Percentiles rank a stretch among this genome's conserved stretches.
Conservation (phyloP, 2,888 invertebrate genomes). For the Drosophila birchii region DNA sequence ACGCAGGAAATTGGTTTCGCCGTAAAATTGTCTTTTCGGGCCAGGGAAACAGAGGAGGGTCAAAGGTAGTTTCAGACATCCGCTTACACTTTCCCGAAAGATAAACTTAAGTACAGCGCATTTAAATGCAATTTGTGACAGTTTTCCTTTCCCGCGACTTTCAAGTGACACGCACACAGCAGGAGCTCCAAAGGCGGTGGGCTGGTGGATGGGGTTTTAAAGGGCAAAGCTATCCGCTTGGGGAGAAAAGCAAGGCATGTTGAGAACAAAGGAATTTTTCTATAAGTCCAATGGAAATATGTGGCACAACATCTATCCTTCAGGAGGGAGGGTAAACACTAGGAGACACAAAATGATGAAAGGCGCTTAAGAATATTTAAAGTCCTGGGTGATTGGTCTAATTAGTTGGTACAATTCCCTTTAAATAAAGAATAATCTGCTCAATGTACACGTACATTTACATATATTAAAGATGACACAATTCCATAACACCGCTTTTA, state of each 20-base stretch:
- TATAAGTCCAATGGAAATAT: constrained; percentile 41
- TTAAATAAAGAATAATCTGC: not conserved
- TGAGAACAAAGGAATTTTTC: constrained; percentile 59
- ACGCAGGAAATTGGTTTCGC: constrained; percentile 42
- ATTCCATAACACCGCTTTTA: not conserved
- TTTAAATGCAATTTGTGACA: constrained; percentile 74
- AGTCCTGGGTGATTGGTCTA: not conserved
- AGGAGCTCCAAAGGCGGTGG: not conserved
- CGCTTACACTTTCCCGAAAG: constrained; percentile 30
- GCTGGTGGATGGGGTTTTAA: not conserved
- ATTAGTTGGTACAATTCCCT: not conserved
- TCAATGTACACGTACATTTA: not conserved
- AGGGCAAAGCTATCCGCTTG: constrained; percentile 18
- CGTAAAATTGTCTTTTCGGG: constrained; percentile 20
- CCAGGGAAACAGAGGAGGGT: not conserved
- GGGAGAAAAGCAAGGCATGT: constrained; percentile 44
- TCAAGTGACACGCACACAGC: constrained; percentile 59
- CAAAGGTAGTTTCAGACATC: constrained; percentile 24
- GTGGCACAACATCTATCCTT: constrained; percentile 5
- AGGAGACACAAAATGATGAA: not conserved
- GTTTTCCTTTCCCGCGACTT: constrained; percentile 61
- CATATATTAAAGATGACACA: not conserved
- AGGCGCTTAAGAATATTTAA: not conserved
- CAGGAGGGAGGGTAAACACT: not conserved
- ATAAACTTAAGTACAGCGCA: constrained; percentile 55